phyloP scores from a whole-genome alignment of 2,113 vertebrate species.

The Ivindomyrus marchei region DNA sequence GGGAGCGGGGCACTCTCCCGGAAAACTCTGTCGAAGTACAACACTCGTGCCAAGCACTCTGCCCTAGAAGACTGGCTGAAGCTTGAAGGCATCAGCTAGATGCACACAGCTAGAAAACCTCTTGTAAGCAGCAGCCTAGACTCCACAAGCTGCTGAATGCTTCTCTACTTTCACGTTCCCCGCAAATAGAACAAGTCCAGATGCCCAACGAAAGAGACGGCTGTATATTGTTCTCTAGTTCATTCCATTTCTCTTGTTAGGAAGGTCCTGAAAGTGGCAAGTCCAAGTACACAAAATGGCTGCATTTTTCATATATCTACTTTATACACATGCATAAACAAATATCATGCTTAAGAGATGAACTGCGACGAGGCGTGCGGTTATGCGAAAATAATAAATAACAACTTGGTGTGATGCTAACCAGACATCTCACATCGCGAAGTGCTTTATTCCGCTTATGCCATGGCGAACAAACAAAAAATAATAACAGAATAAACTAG shows the following conservation, averaged over 20 bases:
- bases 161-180: not conserved
- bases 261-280: not conserved
- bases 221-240: not conserved
- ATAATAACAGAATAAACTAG: not conserved
- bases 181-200: not conserved
- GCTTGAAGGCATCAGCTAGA: not conserved
- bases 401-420: not conserved
- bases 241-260: not conserved
- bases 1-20: not conserved
- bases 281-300: not conserved
- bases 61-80: not conserved
- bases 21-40: not conserved
- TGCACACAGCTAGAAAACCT: not conserved
- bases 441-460: not conserved
- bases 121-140: not conserved
- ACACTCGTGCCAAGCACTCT: not conserved
- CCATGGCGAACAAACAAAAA: not conserved
- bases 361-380: not conserved
- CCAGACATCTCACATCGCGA: not conserved
- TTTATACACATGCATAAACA: not conserved
- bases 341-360: not conserved
- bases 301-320: not conserved
- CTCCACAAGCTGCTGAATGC: not conserved
- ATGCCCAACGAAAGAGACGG: not conserved
- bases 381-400: not conserved